Evolutionary conservation across 2,888 invertebrate genomes (phyloP), one percentile per base, ranked within the genome.

Genomic region (Bhutanitis thaidina): DNA sequence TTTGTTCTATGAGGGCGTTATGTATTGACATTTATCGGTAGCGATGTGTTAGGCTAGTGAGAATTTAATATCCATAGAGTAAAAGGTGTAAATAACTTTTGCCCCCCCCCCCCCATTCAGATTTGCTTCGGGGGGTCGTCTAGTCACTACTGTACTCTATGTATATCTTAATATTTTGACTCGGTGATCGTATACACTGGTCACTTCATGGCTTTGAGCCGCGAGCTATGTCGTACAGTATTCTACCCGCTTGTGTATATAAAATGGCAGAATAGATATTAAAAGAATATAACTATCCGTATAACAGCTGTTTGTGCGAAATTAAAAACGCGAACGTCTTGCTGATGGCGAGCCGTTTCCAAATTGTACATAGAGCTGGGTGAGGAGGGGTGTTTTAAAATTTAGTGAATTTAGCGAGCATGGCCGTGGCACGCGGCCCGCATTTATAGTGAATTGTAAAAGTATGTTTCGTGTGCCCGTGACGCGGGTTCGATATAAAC

Each of bases 81-180:
- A 61, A 72, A 72, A 67, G 57, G 55, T 85, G 86, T 85, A 85
- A 73, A 85, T 86, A 81, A 59, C 61, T 69, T 67, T 61, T 69
- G 74, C 74, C 80, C 73, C 72, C 64, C 20, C 20, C 20, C 20
- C 72, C 64, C 20, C 20, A 2, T 5, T 20, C 50, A 41, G 25
- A 48, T 61, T 66, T 59, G 58, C 65, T 66, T 56, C 51, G 70
- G 77, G 80, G 83, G n/a, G 64, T 61, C 59, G 64, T 87, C 88
- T 88, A 88, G 88, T 88, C 88, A 88, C 77, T 83, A 79, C n/a
- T 10, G 30, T 77, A 77, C 71, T 68, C 70, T 60, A 64, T 68
- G 70, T 74, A 60, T 59, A 54, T 61, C 49, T 59, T 62, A 63
- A 61, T 61, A 56, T 57, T 55, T 47, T 62, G 60, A 59, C 60